Evolutionary conservation across 2,888 invertebrate species (phyloP).

Genomic region (Tachina grossa): DNA sequence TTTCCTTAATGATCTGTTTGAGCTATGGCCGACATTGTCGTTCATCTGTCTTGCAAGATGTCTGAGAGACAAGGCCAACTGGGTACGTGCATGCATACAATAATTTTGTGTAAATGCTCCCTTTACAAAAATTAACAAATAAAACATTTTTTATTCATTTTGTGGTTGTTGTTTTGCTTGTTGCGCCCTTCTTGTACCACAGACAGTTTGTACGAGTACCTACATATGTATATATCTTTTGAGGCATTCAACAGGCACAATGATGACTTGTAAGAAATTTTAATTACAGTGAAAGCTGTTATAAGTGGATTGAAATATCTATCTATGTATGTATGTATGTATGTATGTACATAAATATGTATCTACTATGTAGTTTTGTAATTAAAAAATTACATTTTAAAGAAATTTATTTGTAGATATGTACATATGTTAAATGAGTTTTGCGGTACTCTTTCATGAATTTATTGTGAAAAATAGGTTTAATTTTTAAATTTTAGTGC

Average conservation of each 20-base stretch:
- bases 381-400: neutral
- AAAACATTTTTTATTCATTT: conserved; percentile 28
- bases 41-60: no score
- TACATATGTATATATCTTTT: conserved; percentile 1
- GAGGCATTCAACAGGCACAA: conserved; percentile 61
- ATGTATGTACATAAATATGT: neutral
- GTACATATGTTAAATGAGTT: neutral
- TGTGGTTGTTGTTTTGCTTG: conserved; percentile 2
- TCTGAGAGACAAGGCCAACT: no score
- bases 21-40: no score
- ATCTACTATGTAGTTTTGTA: neutral
- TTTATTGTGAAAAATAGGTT: no score
- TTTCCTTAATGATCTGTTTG: neutral
- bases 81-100: neutral
- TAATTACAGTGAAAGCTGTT: conserved; percentile 60
- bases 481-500: no score
- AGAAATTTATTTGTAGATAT: neutral
- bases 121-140: neutral
- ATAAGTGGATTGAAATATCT: conserved; percentile 38
- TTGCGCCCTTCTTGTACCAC: conserved; percentile 49
- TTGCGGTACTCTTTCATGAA: no score
- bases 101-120: conserved; percentile 3
- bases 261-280: conserved; percentile 18
- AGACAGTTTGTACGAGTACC: conserved; percentile 7
- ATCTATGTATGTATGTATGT: neutral